Evolutionary conservation across 2,113 vertebrate species (phyloP).

Genomic region (Chloropsis cyanopogon): DNA sequence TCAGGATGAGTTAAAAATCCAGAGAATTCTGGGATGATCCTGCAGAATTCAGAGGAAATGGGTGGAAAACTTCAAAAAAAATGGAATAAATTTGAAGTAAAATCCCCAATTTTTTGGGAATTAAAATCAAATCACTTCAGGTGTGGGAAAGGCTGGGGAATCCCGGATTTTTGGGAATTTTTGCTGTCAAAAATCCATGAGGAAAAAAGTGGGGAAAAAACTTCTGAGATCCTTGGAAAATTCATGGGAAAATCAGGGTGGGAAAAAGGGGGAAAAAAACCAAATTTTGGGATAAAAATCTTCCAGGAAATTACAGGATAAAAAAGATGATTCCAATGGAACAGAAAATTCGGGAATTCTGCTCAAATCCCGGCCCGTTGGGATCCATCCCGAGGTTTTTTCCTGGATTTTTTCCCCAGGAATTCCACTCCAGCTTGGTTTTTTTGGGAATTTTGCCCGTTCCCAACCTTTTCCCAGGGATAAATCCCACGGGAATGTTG

Average conservation of each 20-base stretch:
- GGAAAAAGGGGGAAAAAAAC: background rate
- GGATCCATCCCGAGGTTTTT: background rate
- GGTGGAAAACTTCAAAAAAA: background rate
- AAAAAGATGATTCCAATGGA: background rate
- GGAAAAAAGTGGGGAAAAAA: background rate
- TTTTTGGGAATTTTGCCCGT: background rate
- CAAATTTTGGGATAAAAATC: background rate
- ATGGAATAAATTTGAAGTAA: background rate
- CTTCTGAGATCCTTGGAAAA: background rate
- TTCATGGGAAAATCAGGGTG: background rate
- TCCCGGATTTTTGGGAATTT: background rate
- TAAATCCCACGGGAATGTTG: background rate
- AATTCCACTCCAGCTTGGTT: background rate
- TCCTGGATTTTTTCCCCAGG: background rate
- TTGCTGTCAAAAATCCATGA: background rate
- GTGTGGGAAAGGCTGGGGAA: background rate
- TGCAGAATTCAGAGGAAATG: background rate
- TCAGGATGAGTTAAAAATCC: background rate
- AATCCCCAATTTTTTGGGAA: background rate
- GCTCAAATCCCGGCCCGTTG: rapidly evolving
- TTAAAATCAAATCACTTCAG: background rate
- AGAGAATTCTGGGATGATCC: background rate
- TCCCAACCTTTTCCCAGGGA: background rate
- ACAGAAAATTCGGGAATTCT: background rate
- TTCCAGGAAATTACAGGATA: background rate